Evolutionary conservation across 1,140 invertebrate species (phyloP), one percentile per base, ranked within the genome.

Genomic region (Pectinophora gossypiella): DNA sequence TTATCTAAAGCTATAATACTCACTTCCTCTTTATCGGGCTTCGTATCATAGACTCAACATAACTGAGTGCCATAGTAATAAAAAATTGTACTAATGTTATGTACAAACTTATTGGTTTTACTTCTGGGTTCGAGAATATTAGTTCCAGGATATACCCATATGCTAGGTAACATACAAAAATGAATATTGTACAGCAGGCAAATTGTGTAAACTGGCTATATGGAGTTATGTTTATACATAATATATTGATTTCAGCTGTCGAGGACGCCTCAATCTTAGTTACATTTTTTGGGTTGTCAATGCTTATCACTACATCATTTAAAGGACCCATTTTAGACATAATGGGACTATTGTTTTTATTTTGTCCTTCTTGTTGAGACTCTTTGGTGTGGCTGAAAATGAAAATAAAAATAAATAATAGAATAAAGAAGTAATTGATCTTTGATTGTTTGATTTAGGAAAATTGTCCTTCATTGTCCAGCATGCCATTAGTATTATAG

Each of bases 71-170:
- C 23, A 92, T 92, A 74, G 98, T 99, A 67, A 93, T 95, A 7
- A 90, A 89, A 90, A 99, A 99, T 88, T 99, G 97, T 15, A 98
- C 88, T 40, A 98, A 88, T 4, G 97, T 99, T 53, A 99, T 89
- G 78, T 96, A 98, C 93, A 97, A 96, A 42, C 97, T 97, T 77
- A 93, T 96, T 12, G 94, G 93, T 75, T 95, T 93, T 62, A 98
- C 96, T 50, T 95, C 96, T 50, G 96, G 93, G 1, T 96, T 88
- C 0, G 93, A 93, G 79, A 98, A 99, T 74, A 99, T 97, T 15
- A 97, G 84, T 87, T 99, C 97, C 91, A 97, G 94, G 71, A 97
- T 91, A 88, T 97, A 98, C 54, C 96, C 97, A 90, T 98, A 98
- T 0, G 96, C 85, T 43, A 98, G 87, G 84, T 95, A 98, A 70